phyloP scores from a whole-genome alignment of 1,140 invertebrate genomes.

The Dermatophagoides farinae region DNA sequence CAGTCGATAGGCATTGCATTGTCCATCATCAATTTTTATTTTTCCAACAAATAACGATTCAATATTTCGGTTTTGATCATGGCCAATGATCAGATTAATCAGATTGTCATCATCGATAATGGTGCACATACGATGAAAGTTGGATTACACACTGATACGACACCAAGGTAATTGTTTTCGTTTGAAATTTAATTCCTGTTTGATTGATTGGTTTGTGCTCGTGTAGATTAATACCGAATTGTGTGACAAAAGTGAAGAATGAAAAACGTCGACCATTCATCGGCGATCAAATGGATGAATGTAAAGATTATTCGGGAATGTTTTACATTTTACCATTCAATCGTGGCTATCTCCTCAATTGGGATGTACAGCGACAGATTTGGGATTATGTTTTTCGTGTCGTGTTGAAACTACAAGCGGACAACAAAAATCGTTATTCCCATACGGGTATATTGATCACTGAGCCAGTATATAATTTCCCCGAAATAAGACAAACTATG shows the following conservation, averaged over 20 bases:
- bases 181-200: conserved; percentile 9
- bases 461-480: conserved; percentile 85
- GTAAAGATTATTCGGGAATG: conserved; percentile 76
- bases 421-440: conserved; percentile 30
- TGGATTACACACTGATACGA: conserved; percentile 42
- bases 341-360: conserved; percentile 83
- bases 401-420: conserved; percentile 7
- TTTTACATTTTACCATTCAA: conserved; percentile 87
- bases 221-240: conserved; percentile 62
- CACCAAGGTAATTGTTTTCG: conserved; percentile 37
- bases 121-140: conserved; percentile 65
- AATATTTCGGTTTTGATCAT: neutral
- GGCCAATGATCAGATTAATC: conserved; percentile 1
- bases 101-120: conserved; percentile 56
- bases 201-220: conserved; percentile 7
- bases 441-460: conserved; percentile 62
- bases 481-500: conserved; percentile 72
- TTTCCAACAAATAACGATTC: neutral
- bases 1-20: neutral
- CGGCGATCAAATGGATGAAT: conserved; percentile 78
- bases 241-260: conserved; percentile 92
- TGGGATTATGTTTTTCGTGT: conserved; percentile 78
- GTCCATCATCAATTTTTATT: neutral
- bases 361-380: conserved; percentile 75
- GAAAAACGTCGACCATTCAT: conserved; percentile 80